Evolutionary conservation across 2,797 vertebrate species (phyloP), one percentile per base, ranked within the genome.

Genomic region (Tadarida brasiliensis): DNA sequence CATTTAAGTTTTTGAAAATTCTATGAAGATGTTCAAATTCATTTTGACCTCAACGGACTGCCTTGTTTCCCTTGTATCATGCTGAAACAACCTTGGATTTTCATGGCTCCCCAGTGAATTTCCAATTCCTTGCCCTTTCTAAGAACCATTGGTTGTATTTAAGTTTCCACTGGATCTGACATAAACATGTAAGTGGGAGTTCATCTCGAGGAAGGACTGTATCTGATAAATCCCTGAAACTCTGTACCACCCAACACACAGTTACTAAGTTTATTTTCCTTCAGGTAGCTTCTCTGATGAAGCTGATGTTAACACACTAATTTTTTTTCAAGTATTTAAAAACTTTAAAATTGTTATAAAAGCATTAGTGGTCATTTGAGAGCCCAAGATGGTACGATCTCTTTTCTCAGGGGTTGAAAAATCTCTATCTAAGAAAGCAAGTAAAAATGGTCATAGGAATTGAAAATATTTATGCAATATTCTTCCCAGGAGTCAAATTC

Each of bases 391-490:
- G 9, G 12, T 44, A 90, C 71, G 63, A 89, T 47, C 5, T 83
- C 33, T 85, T 87, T 94, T 61, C 24, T 47, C 1, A 49, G 57
- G 7, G 63, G 16, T 80, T 89, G 59, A 96, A 94, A 93, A 90
- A 94, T 76, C 44, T 76, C 65, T 90, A 33, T 68, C 20, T 76
- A 85, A 94, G 78, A 63, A 92, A 95, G 73, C 35, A 65, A 92
- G 49, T 24, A 17, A 67, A 84, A 97, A 83, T 83, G 54, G n/a
- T 57, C 30, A 76, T 54, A 94, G 73, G 71, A 81, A 49, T 85
- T 78, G 80, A 94, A 96, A 94, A 95, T 94, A 91, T 96, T 87
- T 96, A 87, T 67, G 39, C 3, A 61, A 11, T n/a, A 35, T 94
- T 92, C 44, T 92, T 83, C 81, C 78, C 90, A 44, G 63, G 82